phyloP scores from a whole-genome alignment of 53 echinoderm and acorn worm genomes.

The Holothuria scabra region DNA sequence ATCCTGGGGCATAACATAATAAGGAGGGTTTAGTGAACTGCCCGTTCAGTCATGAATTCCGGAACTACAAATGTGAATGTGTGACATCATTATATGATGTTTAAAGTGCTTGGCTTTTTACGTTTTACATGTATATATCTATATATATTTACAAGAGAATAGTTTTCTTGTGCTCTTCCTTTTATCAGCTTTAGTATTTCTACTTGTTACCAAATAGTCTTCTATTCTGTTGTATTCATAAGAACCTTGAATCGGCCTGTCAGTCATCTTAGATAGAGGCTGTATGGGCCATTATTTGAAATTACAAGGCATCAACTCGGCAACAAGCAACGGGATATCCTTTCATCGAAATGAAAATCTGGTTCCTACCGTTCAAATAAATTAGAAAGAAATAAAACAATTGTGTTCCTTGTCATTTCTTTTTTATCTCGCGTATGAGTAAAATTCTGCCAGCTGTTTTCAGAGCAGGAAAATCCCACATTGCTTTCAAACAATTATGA shows the following conservation, averaged over 20 bases:
- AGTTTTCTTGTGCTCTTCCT: constrained; percentile 36
- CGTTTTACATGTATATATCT: constrained; percentile 38
- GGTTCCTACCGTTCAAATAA: constrained; percentile 46
- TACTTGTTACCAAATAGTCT: constrained; percentile 47
- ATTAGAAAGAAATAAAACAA: constrained; percentile 14
- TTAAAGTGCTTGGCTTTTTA: not conserved
- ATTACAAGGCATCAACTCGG: constrained; percentile 23
- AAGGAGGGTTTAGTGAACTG: too few species aligned
- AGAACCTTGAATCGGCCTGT: constrained; percentile 29
- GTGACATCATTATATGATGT: too few species aligned
- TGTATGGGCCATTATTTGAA: constrained; percentile 30
- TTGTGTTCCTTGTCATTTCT: not conserved
- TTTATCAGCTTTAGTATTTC: constrained; percentile 41
- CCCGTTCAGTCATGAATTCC: too few species aligned
- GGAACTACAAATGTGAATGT: too few species aligned
- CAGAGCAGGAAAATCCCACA: too few species aligned
- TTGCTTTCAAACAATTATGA: too few species aligned
- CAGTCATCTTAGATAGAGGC: not conserved
- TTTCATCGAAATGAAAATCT: not conserved
- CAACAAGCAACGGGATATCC: not conserved
- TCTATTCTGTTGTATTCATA: constrained; percentile 46
- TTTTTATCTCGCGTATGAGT: not conserved
- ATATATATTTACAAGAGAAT: constrained; percentile 35
- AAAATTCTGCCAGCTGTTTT: too few species aligned
- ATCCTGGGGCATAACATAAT: too few species aligned